These are phyloP conservation scores for Patella vulgata DNA, from an alignment of 1,140 invertebrate genomes.

Conservation along the genomic window DNA sequence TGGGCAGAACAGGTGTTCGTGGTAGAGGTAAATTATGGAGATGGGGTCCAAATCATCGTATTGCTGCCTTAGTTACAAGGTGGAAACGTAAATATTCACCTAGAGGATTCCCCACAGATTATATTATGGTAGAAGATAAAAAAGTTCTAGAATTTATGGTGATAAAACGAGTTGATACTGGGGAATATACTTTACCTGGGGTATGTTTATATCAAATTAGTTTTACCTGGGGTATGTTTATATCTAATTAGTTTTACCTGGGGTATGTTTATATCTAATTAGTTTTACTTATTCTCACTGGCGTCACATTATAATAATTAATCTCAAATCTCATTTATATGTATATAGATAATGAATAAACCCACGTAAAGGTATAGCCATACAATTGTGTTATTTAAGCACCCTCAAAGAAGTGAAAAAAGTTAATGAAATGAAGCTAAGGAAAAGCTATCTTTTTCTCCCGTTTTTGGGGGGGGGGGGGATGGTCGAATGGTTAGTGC, in stretches of 20 bases:
- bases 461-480: no score
- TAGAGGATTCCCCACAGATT: conserved; percentile 18
- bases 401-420: no score
- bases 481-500: no score
- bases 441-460: no score
- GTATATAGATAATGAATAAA: no score
- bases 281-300: conserved; percentile 78
- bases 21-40: conserved; percentile 66
- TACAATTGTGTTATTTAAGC: no score
- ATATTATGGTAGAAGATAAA: conserved; percentile 50
- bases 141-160: conserved; percentile 90
- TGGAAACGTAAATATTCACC: conserved; percentile 46
- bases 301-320: no score
- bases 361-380: no score
- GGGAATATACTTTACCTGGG: conserved; percentile 88
- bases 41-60: conserved; percentile 70
- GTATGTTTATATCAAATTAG: conserved; percentile 49
- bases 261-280: conserved; percentile 59
- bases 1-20: conserved; percentile 67
- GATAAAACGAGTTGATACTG: conserved; percentile 82
- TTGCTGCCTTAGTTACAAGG: conserved; percentile 65
- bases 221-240: conserved; percentile 74
- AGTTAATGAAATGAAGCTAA: no score
- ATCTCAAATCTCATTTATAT: no score
- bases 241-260: conserved; percentile 72